Base-by-base conservation (phyloP, 2,888 invertebrate species). In the Brachynemurus nebulosus region DNA sequence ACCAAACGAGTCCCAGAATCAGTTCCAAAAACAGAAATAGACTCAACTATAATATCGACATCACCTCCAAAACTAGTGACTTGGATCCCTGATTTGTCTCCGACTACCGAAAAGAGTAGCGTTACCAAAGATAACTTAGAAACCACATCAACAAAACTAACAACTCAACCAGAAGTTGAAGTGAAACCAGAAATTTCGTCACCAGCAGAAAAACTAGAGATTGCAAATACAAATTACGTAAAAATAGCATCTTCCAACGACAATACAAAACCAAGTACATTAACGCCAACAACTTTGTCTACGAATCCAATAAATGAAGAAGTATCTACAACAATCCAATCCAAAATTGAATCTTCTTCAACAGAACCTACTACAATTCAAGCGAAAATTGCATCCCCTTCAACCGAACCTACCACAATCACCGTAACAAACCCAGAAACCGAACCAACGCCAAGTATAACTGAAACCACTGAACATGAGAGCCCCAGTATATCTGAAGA, bases 191-290 rank as follows among this genome's bases (percentile, higher is more conserved):
- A n/a, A 6, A 30, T 2, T 12, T 30, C 30, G 4, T n/a, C n/a
- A n/a, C n/a, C n/a, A n/a, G n/a, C n/a, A n/a, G 43, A 14, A 17
- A 45, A 11, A 47, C 47, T 17, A 42, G 42, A 19, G 43, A 30
- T 37, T 33, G 44, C 44, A 44, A 47, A 46, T 33, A 42, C 47
- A 27, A 45, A 38, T 8, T 47, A 41, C 39, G 48, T 47, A 27
- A 36, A 42, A 41, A 40, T 47, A 23, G 36, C 46, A 16, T 39
- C 44, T 41, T 35, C 44, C 36, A 45, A 47, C 18, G 25, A 46
- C 48, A 17, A 25, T 38, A 37, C 43, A 44, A 48, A 45, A 12
- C 5, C 44, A 16, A 33, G 39, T 42, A 14, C n/a, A 11, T n/a
- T 12, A 14, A 11, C n/a, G 4, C 4, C n/a, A 12, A 30, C 7